Evolutionary conservation across 2,797 vertebrate genomes (phyloP), one percentile per base, ranked within the genome.

Genomic region (Clarias pachynema): DNA sequence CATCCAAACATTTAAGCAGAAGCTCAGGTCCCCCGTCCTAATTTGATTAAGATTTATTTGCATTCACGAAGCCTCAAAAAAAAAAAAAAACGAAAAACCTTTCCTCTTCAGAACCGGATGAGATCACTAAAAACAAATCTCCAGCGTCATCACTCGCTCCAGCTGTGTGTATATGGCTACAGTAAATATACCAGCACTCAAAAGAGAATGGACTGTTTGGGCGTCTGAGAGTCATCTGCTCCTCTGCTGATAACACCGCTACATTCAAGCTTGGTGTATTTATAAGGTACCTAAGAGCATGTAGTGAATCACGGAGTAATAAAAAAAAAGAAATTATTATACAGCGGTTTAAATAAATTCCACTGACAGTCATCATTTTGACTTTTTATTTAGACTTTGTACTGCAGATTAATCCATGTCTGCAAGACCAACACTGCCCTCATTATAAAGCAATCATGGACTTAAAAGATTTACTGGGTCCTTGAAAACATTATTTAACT

Each of bases 11-110:
- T 83, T 83, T 83, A n/a, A 84, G 72, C 75, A 69, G 63, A 79
- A 26, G 34, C 75, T 84, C 62, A 78, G 79, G 62, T 88, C 79
- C 3, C 3, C 49, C 69, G 53, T 72, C 89, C 91, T 93, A 91
- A 94, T 94, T 93, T 92, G 91, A 94, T 94, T 92, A 93, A 78
- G 79, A 94, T 93, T 94, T 93, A 93, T 95, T 94, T 93, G 89
- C 86, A 85, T 93, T 93, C 93, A 89, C 65, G 69, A 88, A 86
- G 89, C 89, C 69, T 5, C 31, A 34, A 31, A 75, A 56, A 74
- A 59, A 1, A 20, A 7, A 15, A 84, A 89, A 91, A 89, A 91
- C 89, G 87, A 92, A 82, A 88, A 90, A 84, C 87, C 73, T 89
- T 92, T 93, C 92, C 92, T 93, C 87, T 86, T 86, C 79, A 22